phyloP scores from a whole-genome alignment of 1,140 invertebrate genomes.

The Hyles euphorbiae region DNA sequence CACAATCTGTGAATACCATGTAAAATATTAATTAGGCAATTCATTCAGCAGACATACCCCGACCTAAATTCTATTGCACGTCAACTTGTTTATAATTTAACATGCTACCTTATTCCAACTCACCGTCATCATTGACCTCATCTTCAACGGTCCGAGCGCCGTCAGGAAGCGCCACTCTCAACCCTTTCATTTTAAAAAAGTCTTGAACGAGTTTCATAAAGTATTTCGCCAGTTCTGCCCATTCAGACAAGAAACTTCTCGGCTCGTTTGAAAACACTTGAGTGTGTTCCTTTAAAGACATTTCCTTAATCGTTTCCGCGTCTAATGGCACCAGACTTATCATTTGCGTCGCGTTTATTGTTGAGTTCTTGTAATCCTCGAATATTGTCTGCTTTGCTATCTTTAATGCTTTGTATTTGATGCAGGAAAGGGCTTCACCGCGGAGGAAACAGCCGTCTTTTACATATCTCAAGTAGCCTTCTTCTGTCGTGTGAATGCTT shows the following conservation, averaged over 20 bases:
- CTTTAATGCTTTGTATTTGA: conserved; percentile 66
- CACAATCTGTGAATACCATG: too few species aligned
- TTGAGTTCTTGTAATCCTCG: conserved; percentile 53
- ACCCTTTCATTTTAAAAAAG: conserved; percentile 56
- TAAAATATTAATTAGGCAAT: too few species aligned
- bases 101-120: conserved; percentile 19
- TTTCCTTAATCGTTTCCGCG: conserved; percentile 38
- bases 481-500: conserved; percentile 28
- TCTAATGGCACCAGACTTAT: conserved; percentile 61
- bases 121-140: conserved; percentile 38
- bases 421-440: conserved; percentile 60
- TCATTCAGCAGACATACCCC: too few species aligned
- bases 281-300: conserved; percentile 34
- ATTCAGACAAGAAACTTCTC: conserved; percentile 57
- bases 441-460: conserved; percentile 59
- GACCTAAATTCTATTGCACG: too few species aligned
- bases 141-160: conserved; percentile 61
- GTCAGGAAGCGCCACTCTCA: conserved; percentile 57
- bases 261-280: conserved; percentile 35
- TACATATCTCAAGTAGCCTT: conserved; percentile 54
- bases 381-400: conserved; percentile 60
- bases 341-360: conserved; percentile 49
- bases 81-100: too few species aligned
- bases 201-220: conserved; percentile 55
- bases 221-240: conserved; percentile 61